Evolutionary conservation across 2,113 vertebrate species (phyloP), one percentile per base, ranked within the genome.

Genomic region (crab-eating macaque (Macaca fascicularis)): DNA sequence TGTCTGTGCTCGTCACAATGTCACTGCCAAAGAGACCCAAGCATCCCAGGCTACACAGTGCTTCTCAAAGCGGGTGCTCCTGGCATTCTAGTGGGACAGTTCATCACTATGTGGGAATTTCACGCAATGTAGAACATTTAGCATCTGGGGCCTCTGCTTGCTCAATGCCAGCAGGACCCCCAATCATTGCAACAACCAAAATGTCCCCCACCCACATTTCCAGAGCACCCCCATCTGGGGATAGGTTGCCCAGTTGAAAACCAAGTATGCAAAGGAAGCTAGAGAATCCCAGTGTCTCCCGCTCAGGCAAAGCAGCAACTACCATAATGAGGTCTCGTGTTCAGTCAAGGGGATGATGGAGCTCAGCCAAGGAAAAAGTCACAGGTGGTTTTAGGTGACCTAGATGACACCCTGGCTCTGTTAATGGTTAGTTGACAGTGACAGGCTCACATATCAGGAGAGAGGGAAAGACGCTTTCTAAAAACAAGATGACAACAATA

Each of bases 401-500:
- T n/a, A 78, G 50, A 86, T 3, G 0, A n/a, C 10, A 80, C 57
- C n/a, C 40, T 25, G 61, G 85, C 20, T 1, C 90, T 87, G 90
- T 88, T 92, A 67, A 40, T 45, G 69, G 32, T 84, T 64, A 52
- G 55, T 70, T 90, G 81, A 85, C 80, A 86, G n/a, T 80, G 82
- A 94, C 45, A 84, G 59, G n/a, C 84, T 96, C 67, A 14, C 16
- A 78, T 89, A 95, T 90, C 57, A 40, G 59, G 72, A 85, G 95
- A 89, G 82, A 25, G 19, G 86, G 30, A 8, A 48, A 93, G 89
- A 80, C 4, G 11, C 23, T n/a, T 50, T 13, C 2, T 64, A 11
- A 96, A 95, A 64, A 69, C 96, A 97, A 94, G 95, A 70, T 9
- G 80, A 97, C 32, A 30, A 55, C 52, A 86, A 0, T 48, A 76